phyloP scores from a whole-genome alignment of 2,113 vertebrate species.

The Heptranchias perlo region DNA sequence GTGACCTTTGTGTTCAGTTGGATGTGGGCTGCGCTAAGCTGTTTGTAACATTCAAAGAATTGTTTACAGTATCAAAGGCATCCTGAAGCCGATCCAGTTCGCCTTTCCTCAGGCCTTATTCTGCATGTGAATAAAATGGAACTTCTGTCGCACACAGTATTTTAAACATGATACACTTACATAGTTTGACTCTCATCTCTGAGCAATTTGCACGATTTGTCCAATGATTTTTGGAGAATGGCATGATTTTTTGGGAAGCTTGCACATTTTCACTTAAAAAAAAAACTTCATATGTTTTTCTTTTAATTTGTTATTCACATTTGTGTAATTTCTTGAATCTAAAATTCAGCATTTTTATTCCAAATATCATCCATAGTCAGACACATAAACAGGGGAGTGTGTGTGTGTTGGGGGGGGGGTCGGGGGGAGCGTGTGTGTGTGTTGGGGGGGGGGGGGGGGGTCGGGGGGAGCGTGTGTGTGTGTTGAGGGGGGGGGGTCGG shows the following conservation, averaged over 20 bases:
- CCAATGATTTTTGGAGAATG: too few relatives aligned
- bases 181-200: background rate
- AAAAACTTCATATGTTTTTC: too few relatives aligned
- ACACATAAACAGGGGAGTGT: too few relatives aligned
- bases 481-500: too few relatives aligned
- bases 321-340: background rate
- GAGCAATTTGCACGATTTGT: background rate
- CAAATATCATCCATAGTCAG: background rate
- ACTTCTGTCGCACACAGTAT: background rate
- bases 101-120: background rate
- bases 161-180: background rate
- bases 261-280: background rate
- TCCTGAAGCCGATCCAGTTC: background rate
- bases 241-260: too few relatives aligned
- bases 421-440: background rate
- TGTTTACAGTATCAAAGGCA: background rate
- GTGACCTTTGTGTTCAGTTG: background rate
- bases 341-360: background rate
- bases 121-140: background rate
- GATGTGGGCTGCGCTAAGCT: background rate
- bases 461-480: too few relatives aligned
- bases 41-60: background rate
- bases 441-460: background rate
- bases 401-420: too few relatives aligned
- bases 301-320: background rate